Base-by-base conservation (phyloP, 2,888 invertebrate species). In the Aradus depressus region DNA sequence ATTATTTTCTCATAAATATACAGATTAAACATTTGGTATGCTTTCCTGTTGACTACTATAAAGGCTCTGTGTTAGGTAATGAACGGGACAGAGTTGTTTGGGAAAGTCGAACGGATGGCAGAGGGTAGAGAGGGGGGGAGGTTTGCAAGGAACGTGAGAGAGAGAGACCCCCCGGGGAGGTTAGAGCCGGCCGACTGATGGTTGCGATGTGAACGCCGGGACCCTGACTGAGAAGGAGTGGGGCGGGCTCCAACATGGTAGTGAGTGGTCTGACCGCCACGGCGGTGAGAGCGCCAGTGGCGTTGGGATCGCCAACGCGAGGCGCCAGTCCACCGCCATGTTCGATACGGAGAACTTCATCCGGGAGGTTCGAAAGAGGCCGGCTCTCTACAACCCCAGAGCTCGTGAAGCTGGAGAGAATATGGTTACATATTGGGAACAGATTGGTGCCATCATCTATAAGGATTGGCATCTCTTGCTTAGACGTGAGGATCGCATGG, bases 261-360 rank as follows among this genome's bases (percentile, higher is more conserved):
- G 38, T 38, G 38, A 10, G 18, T 4, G 18, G n/a, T n/a, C n/a
- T n/a, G n/a, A n/a, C n/a, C 38, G 18, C 18, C 12, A 38, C 38
- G 18, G 38, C 16, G n/a, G 38, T 10, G 14, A 34, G 35, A 18
- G 35, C 35, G 16, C n/a, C n/a, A n/a, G n/a, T n/a, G n/a, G n/a
- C n/a, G n/a, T n/a, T n/a, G n/a, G 35, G 5, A 34, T 12, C 35
- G 4, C n/a, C 5, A 18, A n/a, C 4, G n/a, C 35, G 14, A 5
- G 5, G 5, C 16, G 4, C 4, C 35, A 12, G 28, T 10, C 8
- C 8, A 8, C 8, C 4, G 18, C 2, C 19, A 55, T 55, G 55
- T 55, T 55, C 48, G 55, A 55, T 50, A 55, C 55, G 16, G 55
- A 55, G 35, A 50, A 45, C 21, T 55, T 55, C 44, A 55, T 55